Base-by-base conservation (phyloP, 1,140 invertebrate genomes). In the Euglossa dilemma region DNA sequence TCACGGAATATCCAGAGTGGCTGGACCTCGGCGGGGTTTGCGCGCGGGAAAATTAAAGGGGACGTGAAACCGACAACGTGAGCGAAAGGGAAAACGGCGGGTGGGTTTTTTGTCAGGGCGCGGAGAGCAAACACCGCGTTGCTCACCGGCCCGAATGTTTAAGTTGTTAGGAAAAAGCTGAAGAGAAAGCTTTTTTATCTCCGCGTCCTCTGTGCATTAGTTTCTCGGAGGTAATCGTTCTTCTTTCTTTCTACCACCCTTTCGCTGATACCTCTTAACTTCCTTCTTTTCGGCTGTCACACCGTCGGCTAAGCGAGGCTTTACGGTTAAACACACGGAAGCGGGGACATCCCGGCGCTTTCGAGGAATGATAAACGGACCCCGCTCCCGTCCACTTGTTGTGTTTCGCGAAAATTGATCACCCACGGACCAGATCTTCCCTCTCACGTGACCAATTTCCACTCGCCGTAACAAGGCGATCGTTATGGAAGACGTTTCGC, bases 171-270 rank as follows among this genome's bases (percentile, higher is more conserved):
- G 86, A 88, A 88, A 89, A 82, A 90, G 80, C 76, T 12, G 36
- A 25, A 66, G 72, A 52, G 79, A 90, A 85, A 89, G 89, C 80
- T 89, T 87, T 87, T 91, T 89, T 89, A 89, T 91, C 85, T 89
- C 70, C 57, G 76, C 45, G 59, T 71, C 72, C 83, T 78, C 73
- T 67, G 45, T 77, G 81, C 86, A 82, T 77, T 85, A 83, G 81
- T 86, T 87, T 85, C 82, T 85, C 77, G 79, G 66, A 83, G 87
- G 89, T 88, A 91, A 90, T 89, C 81, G 84, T 84, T 73, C 67
- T 86, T 72, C 69, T 78, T 86, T 83, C 85, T 83, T 69, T 25
- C 36, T 67, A 43, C 45, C 63, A 57, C 36, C 45, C 23, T 54
- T 25, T 5, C 45, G 4, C 36, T 54, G 63, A 66, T 54, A 69